phyloP scores from a whole-genome alignment of 2,888 invertebrate genomes.

The Drosophila mimica region DNA sequence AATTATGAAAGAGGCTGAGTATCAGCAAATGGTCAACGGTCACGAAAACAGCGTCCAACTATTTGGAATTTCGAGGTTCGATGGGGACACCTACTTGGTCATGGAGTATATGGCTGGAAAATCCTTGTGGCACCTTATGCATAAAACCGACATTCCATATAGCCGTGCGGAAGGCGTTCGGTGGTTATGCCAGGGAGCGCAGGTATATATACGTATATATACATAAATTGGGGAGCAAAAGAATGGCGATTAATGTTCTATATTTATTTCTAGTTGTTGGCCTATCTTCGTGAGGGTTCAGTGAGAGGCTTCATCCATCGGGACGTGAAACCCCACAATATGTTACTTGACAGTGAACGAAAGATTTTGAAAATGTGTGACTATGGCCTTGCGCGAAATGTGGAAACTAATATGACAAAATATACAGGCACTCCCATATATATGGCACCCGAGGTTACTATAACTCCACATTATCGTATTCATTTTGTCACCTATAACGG shows the following conservation, averaged over 20 bases:
- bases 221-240: neutral
- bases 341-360: constrained; percentile 2
- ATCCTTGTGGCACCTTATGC: neutral
- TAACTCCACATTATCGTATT: neutral
- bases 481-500: neutral
- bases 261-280: neutral
- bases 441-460: constrained; percentile 31
- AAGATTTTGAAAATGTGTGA: constrained; percentile 13
- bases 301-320: constrained; percentile 15
- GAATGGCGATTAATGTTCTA: neutral
- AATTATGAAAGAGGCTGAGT: neutral
- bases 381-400: constrained; percentile 14
- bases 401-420: constrained; percentile 6
- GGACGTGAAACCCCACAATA: constrained; percentile 29
- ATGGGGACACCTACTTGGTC: fast-evolving
- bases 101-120: neutral
- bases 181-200: neutral
- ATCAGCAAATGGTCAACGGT: neutral
- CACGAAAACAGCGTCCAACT: neutral
- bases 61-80: neutral
- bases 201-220: neutral
- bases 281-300: neutral
- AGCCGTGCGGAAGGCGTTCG: neutral
- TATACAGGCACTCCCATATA: neutral
- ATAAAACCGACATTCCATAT: fast-evolving